These are phyloP conservation scores for Mactra quadrangularis DNA, from an alignment of 1,140 invertebrate species.

Conservation along the genomic window DNA sequence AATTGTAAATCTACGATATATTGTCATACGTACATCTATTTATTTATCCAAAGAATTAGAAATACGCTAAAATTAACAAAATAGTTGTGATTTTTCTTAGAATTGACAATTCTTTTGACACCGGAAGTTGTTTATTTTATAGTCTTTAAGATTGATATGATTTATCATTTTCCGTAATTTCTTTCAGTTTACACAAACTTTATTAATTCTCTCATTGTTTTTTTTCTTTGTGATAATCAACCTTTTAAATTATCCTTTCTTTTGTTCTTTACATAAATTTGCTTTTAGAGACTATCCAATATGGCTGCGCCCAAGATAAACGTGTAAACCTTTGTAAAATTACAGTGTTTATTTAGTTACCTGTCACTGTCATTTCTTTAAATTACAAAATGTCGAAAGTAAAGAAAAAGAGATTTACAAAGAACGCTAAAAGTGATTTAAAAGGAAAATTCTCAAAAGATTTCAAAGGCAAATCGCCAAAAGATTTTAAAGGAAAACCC, in stretches of 20 bases:
- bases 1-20: too few species aligned
- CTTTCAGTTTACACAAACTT: too few species aligned
- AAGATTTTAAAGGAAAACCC: too few species aligned
- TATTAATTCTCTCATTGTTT: too few species aligned
- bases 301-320: slow-evolving; percentile 60
- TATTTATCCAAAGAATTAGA: too few species aligned
- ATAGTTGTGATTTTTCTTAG: too few species aligned
- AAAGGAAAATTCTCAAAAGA: neutral
- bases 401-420: neutral
- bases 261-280: too few species aligned
- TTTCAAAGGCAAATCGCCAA: neutral
- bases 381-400: slow-evolving; percentile 17
- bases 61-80: too few species aligned
- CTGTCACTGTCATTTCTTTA: neutral
- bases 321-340: neutral
- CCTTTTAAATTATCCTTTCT: too few species aligned
- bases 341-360: neutral
- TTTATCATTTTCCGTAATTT: too few species aligned
- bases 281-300: slow-evolving; percentile 38
- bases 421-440: neutral
- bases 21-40: too few species aligned
- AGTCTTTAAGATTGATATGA: neutral
- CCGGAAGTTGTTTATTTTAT: slow-evolving; percentile 19
- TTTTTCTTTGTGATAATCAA: too few species aligned
- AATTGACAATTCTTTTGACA: neutral